Conservation (phyloP, 2,888 invertebrate genomes). For the Diarsia rubi region DNA sequence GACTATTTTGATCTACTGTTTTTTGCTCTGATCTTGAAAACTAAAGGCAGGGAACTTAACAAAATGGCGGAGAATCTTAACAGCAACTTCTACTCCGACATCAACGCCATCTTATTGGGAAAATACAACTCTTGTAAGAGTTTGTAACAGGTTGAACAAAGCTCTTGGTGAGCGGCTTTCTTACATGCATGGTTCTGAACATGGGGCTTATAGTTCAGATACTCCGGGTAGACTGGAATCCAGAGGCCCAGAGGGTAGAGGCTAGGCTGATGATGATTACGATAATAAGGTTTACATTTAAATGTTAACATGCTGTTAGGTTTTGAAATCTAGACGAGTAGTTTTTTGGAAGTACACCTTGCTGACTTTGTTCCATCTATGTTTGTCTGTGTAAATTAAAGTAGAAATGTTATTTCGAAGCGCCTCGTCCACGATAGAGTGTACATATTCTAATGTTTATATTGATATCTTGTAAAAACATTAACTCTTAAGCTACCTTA, state of each 20-base stretch:
- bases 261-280: not conserved
- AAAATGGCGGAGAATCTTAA: too few species aligned
- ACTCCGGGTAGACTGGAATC: not conserved
- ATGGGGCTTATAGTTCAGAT: too few species aligned
- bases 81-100: too few species aligned
- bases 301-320: not conserved
- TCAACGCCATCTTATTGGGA: too few species aligned
- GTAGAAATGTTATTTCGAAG: conserved; percentile 38
- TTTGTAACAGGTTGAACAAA: too few species aligned
- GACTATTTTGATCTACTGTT: too few species aligned
- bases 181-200: too few species aligned
- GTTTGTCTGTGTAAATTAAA: conserved; percentile 41
- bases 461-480: not conserved
- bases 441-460: not conserved
- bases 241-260: too few species aligned
- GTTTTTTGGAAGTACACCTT: not conserved
- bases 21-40: too few species aligned
- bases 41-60: too few species aligned
- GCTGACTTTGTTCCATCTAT: conserved; percentile 24
- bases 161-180: too few species aligned
- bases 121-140: too few species aligned
- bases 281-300: not conserved
- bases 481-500: not conserved
- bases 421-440: conserved; percentile 18
- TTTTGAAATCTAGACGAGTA: not conserved